Evolutionary conservation across 1,140 invertebrate genomes (phyloP).

Genomic region (Adelges cooleyi): DNA sequence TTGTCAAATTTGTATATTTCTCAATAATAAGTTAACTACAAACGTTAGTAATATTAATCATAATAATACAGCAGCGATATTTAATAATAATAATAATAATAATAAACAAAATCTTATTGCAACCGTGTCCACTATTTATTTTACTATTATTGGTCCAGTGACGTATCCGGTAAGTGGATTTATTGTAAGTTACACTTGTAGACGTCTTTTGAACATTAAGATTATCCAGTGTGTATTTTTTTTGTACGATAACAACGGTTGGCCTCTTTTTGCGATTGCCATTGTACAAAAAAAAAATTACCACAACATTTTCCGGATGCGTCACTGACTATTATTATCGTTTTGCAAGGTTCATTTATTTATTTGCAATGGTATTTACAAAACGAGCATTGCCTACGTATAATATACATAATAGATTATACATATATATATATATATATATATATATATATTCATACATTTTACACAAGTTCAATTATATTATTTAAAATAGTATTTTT

Average conservation of each 20-base stretch:
- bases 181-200: too few relatives aligned
- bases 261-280: too few relatives aligned
- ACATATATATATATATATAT: too few relatives aligned
- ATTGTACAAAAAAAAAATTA: too few relatives aligned
- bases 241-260: too few relatives aligned
- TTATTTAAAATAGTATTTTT: neutral
- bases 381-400: conserved; percentile 14
- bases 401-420: neutral
- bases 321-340: too few relatives aligned
- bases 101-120: conserved; percentile 12
- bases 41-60: conserved; percentile 17
- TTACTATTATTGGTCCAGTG: too few relatives aligned
- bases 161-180: too few relatives aligned
- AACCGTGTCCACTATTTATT: conserved; percentile 15
- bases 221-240: neutral
- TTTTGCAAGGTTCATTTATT: too few relatives aligned
- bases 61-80: conserved; percentile 2
- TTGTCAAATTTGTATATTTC: neutral
- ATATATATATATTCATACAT: too few relatives aligned
- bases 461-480: neutral
- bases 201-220: neutral
- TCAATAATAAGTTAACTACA: conserved; percentile 24
- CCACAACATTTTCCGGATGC: too few relatives aligned
- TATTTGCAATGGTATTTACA: neutral
- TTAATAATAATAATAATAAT: conserved; percentile 6